Percentiles rank a stretch among this genome's conserved stretches.
Evolutionary conservation across 2,888 invertebrate species (phyloP).

Genomic region (Thymelicus lineola): DNA sequence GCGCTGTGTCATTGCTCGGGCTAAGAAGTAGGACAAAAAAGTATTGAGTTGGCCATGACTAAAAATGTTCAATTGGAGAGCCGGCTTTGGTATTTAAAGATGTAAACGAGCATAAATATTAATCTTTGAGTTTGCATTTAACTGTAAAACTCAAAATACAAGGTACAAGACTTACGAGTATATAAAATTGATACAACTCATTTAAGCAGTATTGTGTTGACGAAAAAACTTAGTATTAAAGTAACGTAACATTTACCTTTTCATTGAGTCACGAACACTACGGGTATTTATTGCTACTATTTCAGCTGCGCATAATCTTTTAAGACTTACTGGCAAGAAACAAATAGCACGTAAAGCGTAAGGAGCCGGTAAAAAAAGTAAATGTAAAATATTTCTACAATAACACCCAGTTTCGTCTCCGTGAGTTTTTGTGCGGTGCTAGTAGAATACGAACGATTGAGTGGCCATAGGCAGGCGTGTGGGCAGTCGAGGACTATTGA

Average conservation of each 20-base stretch:
- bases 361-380: constrained; percentile 24
- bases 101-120: not conserved
- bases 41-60: constrained; percentile 46
- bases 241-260: constrained; percentile 7
- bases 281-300: constrained; percentile 28
- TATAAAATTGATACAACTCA: not conserved
- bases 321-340: constrained; percentile 34
- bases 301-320: constrained; percentile 34
- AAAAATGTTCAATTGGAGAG: constrained; percentile 20
- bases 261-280: constrained; percentile 23
- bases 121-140: no score
- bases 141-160: no score
- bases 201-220: not conserved
- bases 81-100: not conserved
- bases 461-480: constrained; percentile 81
- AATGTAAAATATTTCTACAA: constrained; percentile 36
- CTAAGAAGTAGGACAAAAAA: constrained; percentile 56
- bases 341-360: constrained; percentile 29
- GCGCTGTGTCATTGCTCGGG: constrained; percentile 78
- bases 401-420: constrained; percentile 51
- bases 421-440: constrained; percentile 54
- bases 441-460: constrained; percentile 75
- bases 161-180: not conserved
- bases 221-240: not conserved
- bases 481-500: constrained; percentile 81